Evolutionary conservation across 2,888 invertebrate genomes (phyloP), one percentile per base, ranked within the genome.

Genomic region (Halocaridina rubra): DNA sequence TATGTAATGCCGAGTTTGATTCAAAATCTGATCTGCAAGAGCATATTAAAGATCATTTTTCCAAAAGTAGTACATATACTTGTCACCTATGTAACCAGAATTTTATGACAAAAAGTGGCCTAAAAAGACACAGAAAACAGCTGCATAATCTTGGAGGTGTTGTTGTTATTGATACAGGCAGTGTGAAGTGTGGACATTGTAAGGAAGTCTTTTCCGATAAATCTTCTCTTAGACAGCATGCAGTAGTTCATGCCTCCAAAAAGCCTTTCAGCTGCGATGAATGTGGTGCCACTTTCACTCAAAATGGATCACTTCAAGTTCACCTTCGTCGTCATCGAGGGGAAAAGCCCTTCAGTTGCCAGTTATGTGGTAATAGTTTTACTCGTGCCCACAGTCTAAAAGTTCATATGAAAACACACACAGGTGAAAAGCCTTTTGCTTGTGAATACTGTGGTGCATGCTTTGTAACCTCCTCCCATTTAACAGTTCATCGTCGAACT

Each of bases 381-480:
- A 87, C 87, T 8, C 64, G 87, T 29, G 87, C 87, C 32, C 85
- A 85, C 67, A 87, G 87, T 74, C 74, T 87, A 3, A 87, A 87
- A 57, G 87, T 87, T 0, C 87, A 87, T 33, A 87, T 87, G 87
- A 87, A 87, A 80, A 87, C 87, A n/a, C 87, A 87, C 74, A 87
- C 87, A 1, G 87, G 87, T 61, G 87, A 87, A 76, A 87, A 87
- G 53, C 87, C 87, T 39, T 85, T 85, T 74, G 78, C 82, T 13
- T 87, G 87, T 77, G 87, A 87, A 61, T 87, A 85, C 46, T 87
- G 87, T 71, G 85, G 85, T 32, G 85, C 87, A 27, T 85, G 87
- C 67, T 87, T 87, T 74, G 85, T 87, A 33, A 87, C 87, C 13
- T 87, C 87, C 19, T 87, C 87, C 39, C 87, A 87, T 75, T 69